phyloP scores from a whole-genome alignment of 2,113 vertebrate genomes.

The Chloroceryle aenea region DNA sequence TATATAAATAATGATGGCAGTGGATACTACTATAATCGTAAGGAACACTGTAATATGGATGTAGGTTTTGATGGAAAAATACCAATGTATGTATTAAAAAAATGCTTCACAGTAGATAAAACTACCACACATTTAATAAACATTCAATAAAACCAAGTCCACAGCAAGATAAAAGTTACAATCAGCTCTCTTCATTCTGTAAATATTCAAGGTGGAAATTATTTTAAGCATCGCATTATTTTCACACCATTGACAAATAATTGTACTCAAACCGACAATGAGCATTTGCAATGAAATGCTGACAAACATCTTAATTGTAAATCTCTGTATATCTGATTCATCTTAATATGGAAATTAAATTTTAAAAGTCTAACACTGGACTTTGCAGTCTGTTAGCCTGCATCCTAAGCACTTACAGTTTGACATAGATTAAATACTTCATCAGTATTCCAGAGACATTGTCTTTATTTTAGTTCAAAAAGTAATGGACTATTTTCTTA shows the following conservation, averaged over 20 bases:
- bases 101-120: neutral
- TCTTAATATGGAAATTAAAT: conserved; percentile 25
- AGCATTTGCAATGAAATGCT: conserved; percentile 1
- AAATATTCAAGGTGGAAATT: neutral
- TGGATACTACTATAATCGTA: neutral
- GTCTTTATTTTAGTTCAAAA: neutral
- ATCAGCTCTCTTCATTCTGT: neutral
- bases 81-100: neutral
- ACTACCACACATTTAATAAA: neutral
- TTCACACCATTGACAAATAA: neutral
- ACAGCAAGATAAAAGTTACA: neutral
- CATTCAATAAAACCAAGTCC: neutral
- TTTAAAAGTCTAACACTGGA: conserved; percentile 19
- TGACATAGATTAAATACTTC: neutral
- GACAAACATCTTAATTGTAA: conserved; percentile 40
- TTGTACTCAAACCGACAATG: neutral
- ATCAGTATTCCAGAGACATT: neutral
- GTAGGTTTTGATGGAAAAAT: neutral
- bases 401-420: neutral
- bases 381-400: neutral
- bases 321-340: neutral
- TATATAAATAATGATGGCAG: neutral
- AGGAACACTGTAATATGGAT: neutral
- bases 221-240: neutral
- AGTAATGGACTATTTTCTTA: neutral